Evolutionary conservation across 2,888 invertebrate genomes (phyloP), one percentile per base, ranked within the genome.

Genomic region (Penaeus monodon): DNA sequence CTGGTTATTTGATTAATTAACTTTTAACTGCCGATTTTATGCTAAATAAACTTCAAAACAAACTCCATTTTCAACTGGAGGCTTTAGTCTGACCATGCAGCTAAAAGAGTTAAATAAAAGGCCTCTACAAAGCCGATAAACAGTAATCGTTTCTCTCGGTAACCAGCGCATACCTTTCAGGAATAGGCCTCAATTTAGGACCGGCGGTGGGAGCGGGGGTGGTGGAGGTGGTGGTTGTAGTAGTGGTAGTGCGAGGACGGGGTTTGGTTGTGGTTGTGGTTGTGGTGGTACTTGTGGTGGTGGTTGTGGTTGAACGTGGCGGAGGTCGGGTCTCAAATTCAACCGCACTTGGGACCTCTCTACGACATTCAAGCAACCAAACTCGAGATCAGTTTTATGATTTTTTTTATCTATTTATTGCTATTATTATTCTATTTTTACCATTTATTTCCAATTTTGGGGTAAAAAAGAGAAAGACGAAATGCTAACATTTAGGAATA

Each of bases 121-220:
- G 57, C 57, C 57, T 57, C 57, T 57, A 57, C 57, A 57, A 57
- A 57, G 29, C 64, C 29, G 29, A 12, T 24, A 17, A 73, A 66
- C 29, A 73, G 17, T 27, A 73, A 29, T 74, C 14, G 27, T 8
- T 22, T 14, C 27, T 70, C 24, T 33, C 78, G 38, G 65, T 80
- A 81, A 87, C 87, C 87, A 87, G 87, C 83, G 87, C 87, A 84
- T 87, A 87, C 87, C 87, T 87, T 78, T 84, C 87, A 68, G 85
- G 88, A 44, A 85, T 66, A 29, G 87, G 83, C 88, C 79, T 86
- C 74, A 76, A 73, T 77, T 77, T 80, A 63, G 86, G 84, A 44
- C 68, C 77, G 64, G 76, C 76, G 17, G 74, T 79, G 22, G 85
- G 64, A 73, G 80, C 68, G 44, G 81, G 49, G 38, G 83, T 70